These are phyloP conservation scores for Acrossocheilus wenchowensis DNA, from an alignment of 2,797 vertebrate genomes.

Conservation along the genomic window DNA sequence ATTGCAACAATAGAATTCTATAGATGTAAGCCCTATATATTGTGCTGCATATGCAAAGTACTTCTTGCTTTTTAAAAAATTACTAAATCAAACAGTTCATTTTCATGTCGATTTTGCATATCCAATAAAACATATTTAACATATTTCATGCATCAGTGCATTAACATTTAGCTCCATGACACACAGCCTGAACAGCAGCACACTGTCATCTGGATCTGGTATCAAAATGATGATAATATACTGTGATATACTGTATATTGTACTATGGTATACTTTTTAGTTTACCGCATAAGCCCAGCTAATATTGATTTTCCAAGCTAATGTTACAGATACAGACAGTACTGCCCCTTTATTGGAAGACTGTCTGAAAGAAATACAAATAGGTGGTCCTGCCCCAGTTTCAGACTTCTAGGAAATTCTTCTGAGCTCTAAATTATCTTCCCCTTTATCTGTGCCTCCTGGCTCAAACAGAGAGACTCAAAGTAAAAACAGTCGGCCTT, in stretches of 20 bases:
- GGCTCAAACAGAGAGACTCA: slow-evolving; percentile 24
- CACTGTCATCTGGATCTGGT: background rate
- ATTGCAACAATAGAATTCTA: background rate
- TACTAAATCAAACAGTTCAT: background rate
- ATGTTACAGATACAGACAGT: background rate
- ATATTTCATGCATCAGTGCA: background rate
- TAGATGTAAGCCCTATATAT: too few species aligned
- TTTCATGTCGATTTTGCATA: background rate
- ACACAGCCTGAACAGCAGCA: background rate
- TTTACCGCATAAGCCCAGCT: background rate
- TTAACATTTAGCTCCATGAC: background rate
- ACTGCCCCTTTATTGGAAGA: slow-evolving; percentile 3
- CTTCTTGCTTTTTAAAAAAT: too few species aligned
- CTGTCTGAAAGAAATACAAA: slow-evolving; percentile 1
- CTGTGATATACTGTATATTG: background rate
- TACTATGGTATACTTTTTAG: background rate
- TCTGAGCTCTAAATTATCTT: slow-evolving; percentile 17
- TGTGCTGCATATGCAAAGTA: too few species aligned
- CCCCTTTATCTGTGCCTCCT: slow-evolving; percentile 33
- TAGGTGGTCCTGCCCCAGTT: background rate
- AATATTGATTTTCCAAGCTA: background rate
- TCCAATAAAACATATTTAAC: background rate
- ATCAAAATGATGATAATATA: background rate
- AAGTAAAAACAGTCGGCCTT: slow-evolving; percentile 1
- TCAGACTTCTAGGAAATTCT: slow-evolving; percentile 27